phyloP scores from a whole-genome alignment of 2,888 invertebrate genomes.

The Melipona bicolor region DNA sequence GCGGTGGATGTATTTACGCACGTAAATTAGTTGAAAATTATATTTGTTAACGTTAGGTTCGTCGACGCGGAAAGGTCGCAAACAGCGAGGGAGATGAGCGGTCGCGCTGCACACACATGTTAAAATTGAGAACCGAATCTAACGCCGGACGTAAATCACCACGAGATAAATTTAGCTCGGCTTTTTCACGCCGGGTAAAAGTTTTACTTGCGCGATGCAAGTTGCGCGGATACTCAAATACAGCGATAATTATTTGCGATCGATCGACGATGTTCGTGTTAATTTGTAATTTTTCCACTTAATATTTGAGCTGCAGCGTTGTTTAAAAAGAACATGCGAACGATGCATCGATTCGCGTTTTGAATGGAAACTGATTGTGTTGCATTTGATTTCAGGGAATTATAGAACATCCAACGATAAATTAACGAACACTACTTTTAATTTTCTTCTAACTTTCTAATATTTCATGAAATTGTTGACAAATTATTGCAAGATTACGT shows the following conservation, averaged over 20 bases:
- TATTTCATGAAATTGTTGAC: background rate
- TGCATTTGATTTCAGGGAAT: background rate
- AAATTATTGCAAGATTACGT: background rate
- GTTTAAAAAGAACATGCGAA: too few relatives aligned
- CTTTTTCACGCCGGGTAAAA: background rate
- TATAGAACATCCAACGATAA: background rate
- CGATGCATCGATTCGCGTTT: background rate
- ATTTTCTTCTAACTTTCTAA: background rate
- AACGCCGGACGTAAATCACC: background rate
- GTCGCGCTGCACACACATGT: too few relatives aligned
- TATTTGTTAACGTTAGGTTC: background rate
- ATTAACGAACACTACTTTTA: background rate
- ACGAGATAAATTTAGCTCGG: background rate
- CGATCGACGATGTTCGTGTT: too few relatives aligned
- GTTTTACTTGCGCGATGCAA: background rate
- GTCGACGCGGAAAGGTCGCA: background rate
- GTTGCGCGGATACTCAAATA: too few relatives aligned
- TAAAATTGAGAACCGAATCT: background rate
- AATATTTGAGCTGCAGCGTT: too few relatives aligned
- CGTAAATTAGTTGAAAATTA: conserved; percentile 11
- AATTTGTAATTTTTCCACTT: too few relatives aligned
- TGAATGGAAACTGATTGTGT: background rate
- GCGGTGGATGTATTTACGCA: background rate
- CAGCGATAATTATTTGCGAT: too few relatives aligned
- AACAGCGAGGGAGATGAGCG: background rate